Conservation (phyloP, 2,113 vertebrate genomes). For the Ornithorhynchus anatinus region DNA sequence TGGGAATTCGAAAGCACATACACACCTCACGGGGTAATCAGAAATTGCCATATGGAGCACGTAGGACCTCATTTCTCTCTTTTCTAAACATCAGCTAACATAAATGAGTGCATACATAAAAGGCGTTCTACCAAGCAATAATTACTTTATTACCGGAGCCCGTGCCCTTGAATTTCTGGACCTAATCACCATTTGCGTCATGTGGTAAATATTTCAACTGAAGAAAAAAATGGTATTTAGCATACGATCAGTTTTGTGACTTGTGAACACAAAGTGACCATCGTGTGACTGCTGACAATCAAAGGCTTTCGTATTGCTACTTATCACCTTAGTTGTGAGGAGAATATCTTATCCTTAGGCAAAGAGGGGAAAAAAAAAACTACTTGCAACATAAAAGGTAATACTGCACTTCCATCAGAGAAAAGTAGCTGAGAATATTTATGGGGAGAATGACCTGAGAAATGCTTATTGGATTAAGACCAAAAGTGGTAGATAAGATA, state of each 20-base stretch:
- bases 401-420: neutral
- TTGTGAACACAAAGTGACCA: neutral
- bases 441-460: neutral
- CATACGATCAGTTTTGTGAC: neutral
- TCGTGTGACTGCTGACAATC: neutral
- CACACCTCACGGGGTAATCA: too few relatives aligned
- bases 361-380: neutral
- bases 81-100: neutral
- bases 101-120: neutral
- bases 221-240: neutral
- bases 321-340: neutral
- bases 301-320: neutral
- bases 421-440: neutral
- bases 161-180: neutral
- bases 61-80: too few relatives aligned
- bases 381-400: neutral
- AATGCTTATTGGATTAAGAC: neutral
- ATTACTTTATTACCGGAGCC: neutral
- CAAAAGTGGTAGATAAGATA: neutral
- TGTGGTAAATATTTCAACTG: neutral
- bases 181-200: neutral
- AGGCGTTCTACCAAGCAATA: neutral
- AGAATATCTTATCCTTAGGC: neutral
- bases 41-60: too few relatives aligned
- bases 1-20: too few relatives aligned